Conservation (phyloP, 2,113 vertebrate genomes). For the Gracilinanus agilis region DNA sequence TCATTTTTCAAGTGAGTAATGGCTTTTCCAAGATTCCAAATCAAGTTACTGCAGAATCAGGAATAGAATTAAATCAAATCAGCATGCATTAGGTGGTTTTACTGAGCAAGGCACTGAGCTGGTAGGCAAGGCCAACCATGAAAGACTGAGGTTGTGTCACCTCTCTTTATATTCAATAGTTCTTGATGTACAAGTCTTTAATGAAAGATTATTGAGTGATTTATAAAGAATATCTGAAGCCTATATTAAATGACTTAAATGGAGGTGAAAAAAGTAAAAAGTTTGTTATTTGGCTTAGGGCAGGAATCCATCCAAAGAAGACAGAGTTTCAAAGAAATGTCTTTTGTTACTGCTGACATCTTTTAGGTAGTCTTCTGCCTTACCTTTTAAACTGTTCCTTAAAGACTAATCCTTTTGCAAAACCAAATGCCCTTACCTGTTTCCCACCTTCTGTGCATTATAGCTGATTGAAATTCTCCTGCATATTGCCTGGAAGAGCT, state of each 20-base stretch:
- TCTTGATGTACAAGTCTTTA: neutral
- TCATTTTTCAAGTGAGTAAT: neutral
- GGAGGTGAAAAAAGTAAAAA: neutral
- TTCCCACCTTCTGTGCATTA: neutral
- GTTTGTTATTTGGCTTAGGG: neutral
- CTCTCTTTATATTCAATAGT: neutral
- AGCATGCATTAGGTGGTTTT: neutral
- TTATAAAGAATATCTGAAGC: neutral
- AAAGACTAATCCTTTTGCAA: neutral
- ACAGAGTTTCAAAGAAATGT: neutral
- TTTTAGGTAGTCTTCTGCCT: neutral
- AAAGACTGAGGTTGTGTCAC: neutral
- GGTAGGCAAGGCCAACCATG: neutral
- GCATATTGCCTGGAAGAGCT: neutral
- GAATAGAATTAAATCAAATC: neutral
- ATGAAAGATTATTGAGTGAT: neutral
- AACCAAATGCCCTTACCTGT: neutral
- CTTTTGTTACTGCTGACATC: neutral
- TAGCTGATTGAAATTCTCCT: neutral
- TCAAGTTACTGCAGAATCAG: neutral
- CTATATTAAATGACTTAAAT: neutral
- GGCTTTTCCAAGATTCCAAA: neutral
- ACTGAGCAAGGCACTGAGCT: neutral
- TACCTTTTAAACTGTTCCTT: neutral
- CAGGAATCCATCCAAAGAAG: neutral